These are phyloP conservation scores for Malurus alboscapulatus DNA, from an alignment of 2,113 vertebrate species.

Conservation along the genomic window DNA sequence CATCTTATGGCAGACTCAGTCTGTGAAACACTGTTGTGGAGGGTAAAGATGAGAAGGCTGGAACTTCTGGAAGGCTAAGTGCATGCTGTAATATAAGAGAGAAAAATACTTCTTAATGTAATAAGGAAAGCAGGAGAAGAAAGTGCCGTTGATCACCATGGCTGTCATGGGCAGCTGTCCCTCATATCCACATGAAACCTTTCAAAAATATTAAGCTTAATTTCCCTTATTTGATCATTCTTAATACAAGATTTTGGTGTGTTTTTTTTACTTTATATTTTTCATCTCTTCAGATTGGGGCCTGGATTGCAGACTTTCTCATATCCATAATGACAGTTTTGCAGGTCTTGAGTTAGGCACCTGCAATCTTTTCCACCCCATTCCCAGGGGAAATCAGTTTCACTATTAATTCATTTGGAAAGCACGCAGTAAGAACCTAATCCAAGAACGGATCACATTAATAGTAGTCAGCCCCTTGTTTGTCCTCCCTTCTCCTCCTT, in stretches of 20 bases:
- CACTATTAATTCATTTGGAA: background rate
- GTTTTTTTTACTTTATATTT: background rate
- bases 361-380: background rate
- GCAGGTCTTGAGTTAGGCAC: background rate
- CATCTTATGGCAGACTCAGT: background rate
- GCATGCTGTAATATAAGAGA: background rate
- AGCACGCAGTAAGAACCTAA: background rate
- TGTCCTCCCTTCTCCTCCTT: background rate
- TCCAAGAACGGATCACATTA: background rate
- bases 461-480: background rate
- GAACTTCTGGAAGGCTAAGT: background rate
- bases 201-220: background rate
- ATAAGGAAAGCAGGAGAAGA: background rate
- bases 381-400: background rate
- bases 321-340: background rate
- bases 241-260: background rate
- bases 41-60: background rate
- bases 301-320: background rate
- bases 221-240: background rate
- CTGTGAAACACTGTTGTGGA: background rate
- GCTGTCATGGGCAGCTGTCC: background rate
- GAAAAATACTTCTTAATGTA: background rate
- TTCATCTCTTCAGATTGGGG: background rate
- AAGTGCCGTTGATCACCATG: background rate
- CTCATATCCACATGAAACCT: background rate